Percentiles rank a stretch among this genome's conserved stretches.
phyloP scores from a whole-genome alignment of 1,140 invertebrate genomes.

The Trinorchestia longiramus region DNA sequence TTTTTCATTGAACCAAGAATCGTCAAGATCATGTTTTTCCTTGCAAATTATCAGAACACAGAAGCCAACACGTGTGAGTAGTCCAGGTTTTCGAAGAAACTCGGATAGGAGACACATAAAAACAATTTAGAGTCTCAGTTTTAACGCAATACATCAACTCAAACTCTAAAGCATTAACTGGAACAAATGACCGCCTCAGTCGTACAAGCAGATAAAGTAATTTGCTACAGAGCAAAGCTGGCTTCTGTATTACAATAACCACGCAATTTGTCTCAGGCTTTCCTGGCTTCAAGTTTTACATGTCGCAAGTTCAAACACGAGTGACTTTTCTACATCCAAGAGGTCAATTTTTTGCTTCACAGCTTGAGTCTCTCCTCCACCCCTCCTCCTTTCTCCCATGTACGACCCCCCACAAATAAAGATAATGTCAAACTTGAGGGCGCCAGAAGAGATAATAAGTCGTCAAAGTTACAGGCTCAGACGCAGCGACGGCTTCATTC shows the following conservation, averaged over 20 bases:
- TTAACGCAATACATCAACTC: neutral
- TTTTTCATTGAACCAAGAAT: neutral
- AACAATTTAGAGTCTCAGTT: neutral
- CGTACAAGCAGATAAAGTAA: neutral
- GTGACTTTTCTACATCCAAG: neutral
- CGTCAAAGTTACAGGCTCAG: neutral
- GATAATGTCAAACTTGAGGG: neutral
- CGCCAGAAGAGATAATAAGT: neutral
- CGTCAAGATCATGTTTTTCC: neutral
- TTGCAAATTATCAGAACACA: neutral
- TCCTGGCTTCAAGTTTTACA: neutral
- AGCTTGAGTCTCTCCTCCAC: too few species aligned
- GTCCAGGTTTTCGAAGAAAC: neutral
- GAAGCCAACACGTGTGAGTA: neutral
- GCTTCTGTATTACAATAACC: neutral
- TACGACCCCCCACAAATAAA: neutral
- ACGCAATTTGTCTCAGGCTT: neutral
- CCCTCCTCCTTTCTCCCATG: too few species aligned
- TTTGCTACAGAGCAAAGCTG: neutral
- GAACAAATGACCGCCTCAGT: neutral
- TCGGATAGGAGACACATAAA: neutral
- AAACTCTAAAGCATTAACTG: neutral
- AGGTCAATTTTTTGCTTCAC: neutral
- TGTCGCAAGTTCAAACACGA: neutral
- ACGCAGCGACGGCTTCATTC: neutral